These are phyloP conservation scores for Mercenaria mercenaria DNA, from an alignment of 1,140 invertebrate genomes.

Conservation along the genomic window DNA sequence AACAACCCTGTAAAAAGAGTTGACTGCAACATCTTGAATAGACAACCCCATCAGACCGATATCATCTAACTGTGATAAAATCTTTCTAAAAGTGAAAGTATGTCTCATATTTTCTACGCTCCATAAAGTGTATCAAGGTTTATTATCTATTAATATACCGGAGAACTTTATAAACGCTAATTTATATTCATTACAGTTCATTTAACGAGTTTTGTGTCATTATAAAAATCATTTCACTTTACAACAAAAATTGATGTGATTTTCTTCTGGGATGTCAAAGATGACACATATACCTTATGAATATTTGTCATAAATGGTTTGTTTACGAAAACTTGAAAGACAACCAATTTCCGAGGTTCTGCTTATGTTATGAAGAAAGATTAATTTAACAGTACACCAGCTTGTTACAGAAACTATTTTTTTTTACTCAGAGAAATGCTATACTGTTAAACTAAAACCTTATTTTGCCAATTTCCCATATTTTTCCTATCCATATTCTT, in stretches of 20 bases:
- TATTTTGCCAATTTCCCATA: too few relatives aligned
- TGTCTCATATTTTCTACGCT: neutral
- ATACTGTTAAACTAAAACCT: too few relatives aligned
- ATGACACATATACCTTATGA: neutral
- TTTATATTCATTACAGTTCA: neutral
- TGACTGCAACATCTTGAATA: too few relatives aligned
- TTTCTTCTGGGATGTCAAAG: neutral
- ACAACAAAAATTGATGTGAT: neutral
- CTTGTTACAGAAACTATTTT: too few relatives aligned
- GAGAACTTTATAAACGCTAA: neutral
- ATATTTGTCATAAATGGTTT: neutral
- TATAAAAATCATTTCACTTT: neutral
- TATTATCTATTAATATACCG: constrained; percentile 21
- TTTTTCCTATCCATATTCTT: too few relatives aligned
- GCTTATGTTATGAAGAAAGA: neutral
- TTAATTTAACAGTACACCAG: too few relatives aligned
- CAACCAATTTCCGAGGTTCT: neutral
- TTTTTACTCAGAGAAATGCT: too few relatives aligned
- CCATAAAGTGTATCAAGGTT: constrained; percentile 1
- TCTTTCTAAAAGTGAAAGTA: constrained; percentile 10
- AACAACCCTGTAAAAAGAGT: too few relatives aligned
- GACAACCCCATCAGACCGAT: neutral
- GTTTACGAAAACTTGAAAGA: neutral
- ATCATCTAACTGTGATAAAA: neutral
- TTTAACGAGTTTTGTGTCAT: neutral